Conservation (phyloP, 2,888 invertebrate species). For the Sphinx pinastri region DNA sequence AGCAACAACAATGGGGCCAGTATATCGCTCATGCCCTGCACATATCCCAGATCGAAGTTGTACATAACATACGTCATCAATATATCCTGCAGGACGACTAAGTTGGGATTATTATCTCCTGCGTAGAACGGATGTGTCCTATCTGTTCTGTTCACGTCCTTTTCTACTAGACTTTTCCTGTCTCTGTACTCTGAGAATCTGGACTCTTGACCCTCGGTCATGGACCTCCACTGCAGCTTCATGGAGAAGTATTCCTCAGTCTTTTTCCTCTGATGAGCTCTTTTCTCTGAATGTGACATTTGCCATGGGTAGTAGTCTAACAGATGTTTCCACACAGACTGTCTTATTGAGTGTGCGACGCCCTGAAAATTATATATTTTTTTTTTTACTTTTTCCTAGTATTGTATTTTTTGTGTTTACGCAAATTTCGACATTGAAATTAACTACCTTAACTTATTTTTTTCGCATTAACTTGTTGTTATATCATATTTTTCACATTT, state of each 20-base stretch:
- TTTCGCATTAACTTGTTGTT: too few relatives aligned
- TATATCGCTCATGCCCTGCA: slow-evolving; percentile 99
- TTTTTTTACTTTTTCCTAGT: too few relatives aligned
- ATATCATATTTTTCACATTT: too few relatives aligned
- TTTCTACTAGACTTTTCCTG: slow-evolving; percentile 96
- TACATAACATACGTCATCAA: slow-evolving; percentile 99
- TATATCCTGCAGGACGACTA: slow-evolving; percentile 93
- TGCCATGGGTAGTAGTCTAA: slow-evolving; percentile 95
- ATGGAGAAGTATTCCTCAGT: slow-evolving; percentile 95
- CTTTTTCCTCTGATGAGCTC: slow-evolving; percentile 87
- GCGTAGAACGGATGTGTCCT: slow-evolving; percentile 94
- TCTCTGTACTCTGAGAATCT: slow-evolving; percentile 94
- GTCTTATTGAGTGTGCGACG: slow-evolving; percentile 88
- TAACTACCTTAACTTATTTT: too few relatives aligned
- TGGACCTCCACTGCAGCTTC: slow-evolving; percentile 98
- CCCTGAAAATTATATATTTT: slow-evolving; percentile 86
- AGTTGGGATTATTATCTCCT: slow-evolving; percentile 96
- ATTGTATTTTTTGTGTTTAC: too few relatives aligned
- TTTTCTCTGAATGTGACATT: slow-evolving; percentile 88
- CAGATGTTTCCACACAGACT: slow-evolving; percentile 97
- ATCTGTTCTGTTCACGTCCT: slow-evolving; percentile 98
- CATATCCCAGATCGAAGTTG: slow-evolving; percentile 98
- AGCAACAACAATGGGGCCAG: slow-evolving; percentile 95
- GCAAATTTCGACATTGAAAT: too few relatives aligned
- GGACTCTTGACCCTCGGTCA: slow-evolving; percentile 93